Evolutionary conservation across 1,140 invertebrate species (phyloP).

Genomic region (Aphaenogaster ashmeadi): DNA sequence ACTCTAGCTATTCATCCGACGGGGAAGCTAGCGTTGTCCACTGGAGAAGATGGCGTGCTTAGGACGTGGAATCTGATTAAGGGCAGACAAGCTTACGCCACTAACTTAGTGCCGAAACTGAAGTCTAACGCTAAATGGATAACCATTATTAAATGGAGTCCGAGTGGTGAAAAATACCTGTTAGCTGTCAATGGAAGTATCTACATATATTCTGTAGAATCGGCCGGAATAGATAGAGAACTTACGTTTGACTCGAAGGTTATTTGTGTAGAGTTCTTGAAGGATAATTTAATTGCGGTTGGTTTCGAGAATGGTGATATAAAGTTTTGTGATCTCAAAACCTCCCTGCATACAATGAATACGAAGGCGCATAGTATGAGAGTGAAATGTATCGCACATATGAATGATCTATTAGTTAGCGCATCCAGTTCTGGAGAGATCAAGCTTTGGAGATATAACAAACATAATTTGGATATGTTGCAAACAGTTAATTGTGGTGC

Average conservation of each 20-base stretch:
- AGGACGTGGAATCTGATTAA: conserved; percentile 98
- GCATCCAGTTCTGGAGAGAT: conserved; percentile 93
- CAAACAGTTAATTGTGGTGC: conserved; percentile 80
- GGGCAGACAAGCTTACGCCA: conserved; percentile 95
- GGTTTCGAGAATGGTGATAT: conserved; percentile 92
- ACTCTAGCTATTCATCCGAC: conserved; percentile 94
- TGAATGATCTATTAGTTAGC: conserved; percentile 88
- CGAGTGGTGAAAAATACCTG: conserved; percentile 91
- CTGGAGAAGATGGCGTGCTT: conserved; percentile 94
- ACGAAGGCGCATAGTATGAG: conserved; percentile 89
- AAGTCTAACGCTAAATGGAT: conserved; percentile 86
- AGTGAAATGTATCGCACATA: conserved; percentile 90
- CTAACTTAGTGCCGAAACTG: conserved; percentile 92
- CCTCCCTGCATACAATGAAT: conserved; percentile 84
- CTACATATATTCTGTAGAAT: conserved; percentile 93
- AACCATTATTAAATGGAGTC: conserved; percentile 89
- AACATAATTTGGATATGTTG: conserved; percentile 85
- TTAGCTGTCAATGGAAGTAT: conserved; percentile 90
- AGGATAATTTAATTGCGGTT: conserved; percentile 89
- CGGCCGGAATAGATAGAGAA: conserved; percentile 89
- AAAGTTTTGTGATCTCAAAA: conserved; percentile 88
- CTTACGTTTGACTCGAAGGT: conserved; percentile 89
- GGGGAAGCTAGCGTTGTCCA: conserved; percentile 95
- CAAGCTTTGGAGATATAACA: conserved; percentile 91
- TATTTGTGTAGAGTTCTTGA: conserved; percentile 89